These are phyloP conservation scores for Gisinianus flammeolus DNA, from an alignment of 2,888 invertebrate genomes.

Conservation along the genomic window DNA sequence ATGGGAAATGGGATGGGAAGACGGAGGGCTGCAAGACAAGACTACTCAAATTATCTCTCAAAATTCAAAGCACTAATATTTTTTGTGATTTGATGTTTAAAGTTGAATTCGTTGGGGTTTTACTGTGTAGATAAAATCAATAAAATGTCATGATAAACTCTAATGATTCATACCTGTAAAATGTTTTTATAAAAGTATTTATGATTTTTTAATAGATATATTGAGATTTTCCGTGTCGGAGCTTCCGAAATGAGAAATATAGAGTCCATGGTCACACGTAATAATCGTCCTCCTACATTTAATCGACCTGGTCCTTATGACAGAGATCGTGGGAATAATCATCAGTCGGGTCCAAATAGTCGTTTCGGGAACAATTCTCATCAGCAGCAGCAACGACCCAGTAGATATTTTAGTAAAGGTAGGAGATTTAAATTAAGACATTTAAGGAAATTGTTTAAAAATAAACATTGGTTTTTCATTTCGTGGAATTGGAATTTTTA, in stretches of 20 bases:
- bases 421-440: neutral
- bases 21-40: neutral
- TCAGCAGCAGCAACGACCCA: slow-evolving; percentile 30
- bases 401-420: slow-evolving; percentile 50
- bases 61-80: neutral
- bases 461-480: too few relatives aligned
- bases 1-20: neutral
- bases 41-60: neutral
- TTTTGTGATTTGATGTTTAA: too few relatives aligned
- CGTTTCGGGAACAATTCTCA: slow-evolving; percentile 40
- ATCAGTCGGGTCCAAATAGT: slow-evolving; percentile 35
- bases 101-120: too few relatives aligned
- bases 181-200: too few relatives aligned
- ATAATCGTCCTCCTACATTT: slow-evolving; percentile 22
- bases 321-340: slow-evolving; percentile 38
- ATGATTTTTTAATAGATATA: slow-evolving; percentile 48
- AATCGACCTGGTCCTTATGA: slow-evolving; percentile 50
- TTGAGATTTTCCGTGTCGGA: slow-evolving; percentile 56
- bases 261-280: slow-evolving; percentile 46
- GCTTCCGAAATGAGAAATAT: slow-evolving; percentile 53
- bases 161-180: too few relatives aligned
- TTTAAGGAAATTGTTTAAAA: too few relatives aligned
- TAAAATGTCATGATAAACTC: too few relatives aligned
- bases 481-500: too few relatives aligned
- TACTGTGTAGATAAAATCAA: too few relatives aligned